These are phyloP conservation scores for fruit fly (Drosophila melanogaster) DNA, from an alignment of 1,140 invertebrate species.

Conservation along the genomic window Release_6_plus_ISO1_MT NT_037436.4:1548001-1548500, in stretches of 20 bases:
- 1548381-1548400: slow-evolving; percentile 26
- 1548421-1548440: slow-evolving; percentile 6
- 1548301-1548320: slow-evolving; percentile 36
- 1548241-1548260: slow-evolving; percentile 5
- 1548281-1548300: slow-evolving; percentile 26
- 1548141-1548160: slow-evolving; percentile 6
- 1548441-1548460: slow-evolving; percentile 32
- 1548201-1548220: slow-evolving; percentile 5
- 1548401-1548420: slow-evolving; percentile 35
- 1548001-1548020: background rate
- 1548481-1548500: slow-evolving; percentile 15
- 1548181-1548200: slow-evolving; percentile 18
- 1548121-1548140: slow-evolving; percentile 11
- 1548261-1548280: slow-evolving; percentile 10
- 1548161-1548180: slow-evolving; percentile 15
- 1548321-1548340: slow-evolving; percentile 11
- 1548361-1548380: slow-evolving; percentile 5
- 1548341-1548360: slow-evolving; percentile 27
- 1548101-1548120: background rate
- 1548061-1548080: slow-evolving; percentile 13
- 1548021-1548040: background rate
- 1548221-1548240: background rate
- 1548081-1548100: background rate
- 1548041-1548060: background rate
- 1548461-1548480: slow-evolving; percentile 19